These are phyloP conservation scores for Paedocypris sp. DNA, from an alignment of 2,113 vertebrate genomes.

Conservation along the genomic window DNA sequence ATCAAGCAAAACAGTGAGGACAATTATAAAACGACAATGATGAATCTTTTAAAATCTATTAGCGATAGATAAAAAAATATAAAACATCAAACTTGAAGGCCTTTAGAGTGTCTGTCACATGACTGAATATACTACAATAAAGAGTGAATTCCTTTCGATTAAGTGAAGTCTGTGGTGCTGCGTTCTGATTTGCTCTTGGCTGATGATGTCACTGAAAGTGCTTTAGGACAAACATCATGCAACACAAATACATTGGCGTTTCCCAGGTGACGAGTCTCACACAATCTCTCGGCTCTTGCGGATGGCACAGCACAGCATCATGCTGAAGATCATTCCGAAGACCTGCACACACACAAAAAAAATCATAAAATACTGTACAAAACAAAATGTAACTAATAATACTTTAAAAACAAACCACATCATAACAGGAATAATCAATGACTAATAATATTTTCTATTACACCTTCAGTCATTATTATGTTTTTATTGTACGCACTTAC, in stretches of 20 bases:
- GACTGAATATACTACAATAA: constrained; percentile 24
- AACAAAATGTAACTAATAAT: no score
- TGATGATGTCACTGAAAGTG: constrained; percentile 1
- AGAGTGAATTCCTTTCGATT: constrained; percentile 16
- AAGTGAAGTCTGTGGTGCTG: not conserved
- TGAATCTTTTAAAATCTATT: constrained; percentile 12
- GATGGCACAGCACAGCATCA: constrained; percentile 88
- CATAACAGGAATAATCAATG: no score
- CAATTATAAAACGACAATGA: constrained; percentile 23
- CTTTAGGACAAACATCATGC: constrained; percentile 28
- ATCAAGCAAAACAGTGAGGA: constrained; percentile 16
- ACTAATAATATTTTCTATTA: no score
- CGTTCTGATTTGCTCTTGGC: constrained; percentile 8
- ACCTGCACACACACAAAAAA: constrained; percentile 55
- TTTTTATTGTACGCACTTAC: no score
- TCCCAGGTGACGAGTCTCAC: constrained; percentile 45
- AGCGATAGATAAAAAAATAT: constrained; percentile 27
- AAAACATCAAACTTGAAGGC: constrained; percentile 31
- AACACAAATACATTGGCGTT: constrained; percentile 17
- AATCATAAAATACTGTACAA: no score
- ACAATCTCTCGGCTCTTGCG: constrained; percentile 78
- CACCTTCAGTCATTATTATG: no score
- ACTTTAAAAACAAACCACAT: no score
- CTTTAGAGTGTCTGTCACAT: no score
- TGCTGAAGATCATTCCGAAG: constrained; percentile 95